These are phyloP conservation scores for Triplophysa rosa DNA, from an alignment of 2,113 vertebrate species.

Conservation along the genomic window DNA sequence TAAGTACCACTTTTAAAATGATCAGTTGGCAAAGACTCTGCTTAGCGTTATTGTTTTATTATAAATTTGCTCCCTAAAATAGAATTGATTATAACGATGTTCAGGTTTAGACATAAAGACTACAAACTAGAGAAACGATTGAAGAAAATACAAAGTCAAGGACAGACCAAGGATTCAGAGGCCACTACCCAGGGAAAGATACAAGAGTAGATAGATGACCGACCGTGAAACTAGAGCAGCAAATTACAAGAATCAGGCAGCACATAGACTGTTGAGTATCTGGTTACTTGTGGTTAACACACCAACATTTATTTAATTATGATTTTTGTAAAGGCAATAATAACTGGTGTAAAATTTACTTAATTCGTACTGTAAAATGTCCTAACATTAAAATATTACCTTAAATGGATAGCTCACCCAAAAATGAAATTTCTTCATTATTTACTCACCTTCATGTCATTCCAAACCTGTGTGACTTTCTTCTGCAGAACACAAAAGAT, in stretches of 20 bases:
- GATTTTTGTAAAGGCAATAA: too few species aligned
- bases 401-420: too few species aligned
- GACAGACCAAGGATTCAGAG: constrained; percentile 20
- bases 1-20: too few species aligned
- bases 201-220: constrained; percentile 20
- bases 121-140: neutral
- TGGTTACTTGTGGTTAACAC: constrained; percentile 22
- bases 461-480: too few species aligned
- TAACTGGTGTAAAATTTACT: too few species aligned
- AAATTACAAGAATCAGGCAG: constrained; percentile 4
- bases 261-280: neutral
- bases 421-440: too few species aligned
- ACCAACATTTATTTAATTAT: neutral
- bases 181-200: neutral
- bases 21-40: too few species aligned
- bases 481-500: too few species aligned
- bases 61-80: too few species aligned
- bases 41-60: neutral
- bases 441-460: too few species aligned
- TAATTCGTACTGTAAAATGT: too few species aligned
- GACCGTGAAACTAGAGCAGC: constrained; percentile 22
- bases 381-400: too few species aligned
- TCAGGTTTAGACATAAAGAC: neutral
- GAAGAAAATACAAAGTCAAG: constrained; percentile 6
- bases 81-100: neutral